Conservation (phyloP, 2,797 vertebrate species). For the Aulostomus chinensis region DNA sequence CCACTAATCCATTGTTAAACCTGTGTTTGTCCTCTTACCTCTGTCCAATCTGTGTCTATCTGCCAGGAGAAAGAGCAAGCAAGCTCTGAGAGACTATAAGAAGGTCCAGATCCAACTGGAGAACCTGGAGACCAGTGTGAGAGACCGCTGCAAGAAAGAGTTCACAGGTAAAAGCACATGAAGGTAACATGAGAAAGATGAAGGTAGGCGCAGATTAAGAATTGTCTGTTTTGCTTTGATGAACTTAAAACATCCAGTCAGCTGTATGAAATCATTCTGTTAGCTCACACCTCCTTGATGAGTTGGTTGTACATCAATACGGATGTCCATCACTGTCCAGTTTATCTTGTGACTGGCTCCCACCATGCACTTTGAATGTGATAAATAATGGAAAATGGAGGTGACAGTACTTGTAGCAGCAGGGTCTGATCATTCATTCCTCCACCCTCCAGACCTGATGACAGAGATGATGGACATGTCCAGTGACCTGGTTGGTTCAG, state of each 20-base stretch:
- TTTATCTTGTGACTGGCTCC: not conserved
- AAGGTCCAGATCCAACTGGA: conserved; percentile 98
- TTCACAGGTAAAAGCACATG: conserved; percentile 87
- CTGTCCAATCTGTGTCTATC: not conserved
- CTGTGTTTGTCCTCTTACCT: not conserved
- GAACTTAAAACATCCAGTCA: too few species aligned
- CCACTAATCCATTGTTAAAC: conserved; percentile 4
- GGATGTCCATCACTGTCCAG: too few species aligned
- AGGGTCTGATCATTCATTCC: conserved; percentile 5
- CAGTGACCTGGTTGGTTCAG: conserved; percentile 93
- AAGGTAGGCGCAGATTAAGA: too few species aligned
- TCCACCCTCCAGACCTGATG: conserved; percentile 88
- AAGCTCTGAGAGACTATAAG: conserved; percentile 96
- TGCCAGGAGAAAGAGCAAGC: conserved; percentile 94
- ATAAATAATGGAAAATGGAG: not conserved
- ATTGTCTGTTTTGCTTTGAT: too few species aligned
- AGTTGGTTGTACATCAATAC: too few species aligned
- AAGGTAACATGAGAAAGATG: not conserved
- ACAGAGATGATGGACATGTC: conserved; percentile 99
- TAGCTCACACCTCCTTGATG: too few species aligned
- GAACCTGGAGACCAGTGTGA: conserved; percentile 96
- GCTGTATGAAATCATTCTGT: too few species aligned
- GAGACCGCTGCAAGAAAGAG: conserved; percentile 98
- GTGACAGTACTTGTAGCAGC: not conserved
- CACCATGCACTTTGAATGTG: not conserved